These are phyloP conservation scores for Machimus rusticus DNA, from an alignment of 2,888 invertebrate species.

Conservation along the genomic window DNA sequence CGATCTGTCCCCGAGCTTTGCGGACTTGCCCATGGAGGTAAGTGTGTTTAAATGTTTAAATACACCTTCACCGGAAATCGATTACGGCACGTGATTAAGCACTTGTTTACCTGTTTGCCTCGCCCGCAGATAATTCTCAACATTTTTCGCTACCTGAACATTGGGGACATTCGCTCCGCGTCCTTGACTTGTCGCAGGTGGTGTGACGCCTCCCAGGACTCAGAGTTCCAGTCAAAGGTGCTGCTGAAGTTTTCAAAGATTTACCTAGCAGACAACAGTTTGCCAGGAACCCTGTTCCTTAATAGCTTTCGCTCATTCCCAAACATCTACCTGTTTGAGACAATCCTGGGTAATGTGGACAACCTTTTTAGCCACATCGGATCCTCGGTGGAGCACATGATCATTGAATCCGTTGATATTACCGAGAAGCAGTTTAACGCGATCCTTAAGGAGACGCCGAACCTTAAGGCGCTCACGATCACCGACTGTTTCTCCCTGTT, in stretches of 20 bases:
- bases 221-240: constrained; percentile 60
- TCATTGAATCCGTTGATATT: constrained; percentile 69
- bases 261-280: constrained; percentile 56
- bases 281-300: constrained; percentile 55
- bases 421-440: constrained; percentile 70
- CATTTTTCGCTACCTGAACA: constrained; percentile 70
- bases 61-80: not conserved
- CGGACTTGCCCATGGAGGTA: constrained; percentile 61
- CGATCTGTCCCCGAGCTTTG: constrained; percentile 53
- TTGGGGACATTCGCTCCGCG: constrained; percentile 72
- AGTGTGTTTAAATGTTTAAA: constrained; percentile 26
- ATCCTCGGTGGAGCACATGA: constrained; percentile 66
- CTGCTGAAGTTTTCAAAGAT: constrained; percentile 57
- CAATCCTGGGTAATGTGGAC: constrained; percentile 58
- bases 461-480: constrained; percentile 69
- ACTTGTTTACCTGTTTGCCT: not conserved
- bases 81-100: not conserved
- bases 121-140: constrained; percentile 68
- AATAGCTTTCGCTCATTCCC: constrained; percentile 55
- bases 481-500: constrained; percentile 74
- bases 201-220: constrained; percentile 70
- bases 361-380: constrained; percentile 69
- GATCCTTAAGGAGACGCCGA: constrained; percentile 67
- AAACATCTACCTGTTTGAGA: constrained; percentile 56
- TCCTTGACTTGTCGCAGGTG: constrained; percentile 72